Percentiles rank a stretch among this genome's conserved stretches.
Conservation (phyloP, 2,113 vertebrate genomes). For the Vicugna pacos region DNA sequence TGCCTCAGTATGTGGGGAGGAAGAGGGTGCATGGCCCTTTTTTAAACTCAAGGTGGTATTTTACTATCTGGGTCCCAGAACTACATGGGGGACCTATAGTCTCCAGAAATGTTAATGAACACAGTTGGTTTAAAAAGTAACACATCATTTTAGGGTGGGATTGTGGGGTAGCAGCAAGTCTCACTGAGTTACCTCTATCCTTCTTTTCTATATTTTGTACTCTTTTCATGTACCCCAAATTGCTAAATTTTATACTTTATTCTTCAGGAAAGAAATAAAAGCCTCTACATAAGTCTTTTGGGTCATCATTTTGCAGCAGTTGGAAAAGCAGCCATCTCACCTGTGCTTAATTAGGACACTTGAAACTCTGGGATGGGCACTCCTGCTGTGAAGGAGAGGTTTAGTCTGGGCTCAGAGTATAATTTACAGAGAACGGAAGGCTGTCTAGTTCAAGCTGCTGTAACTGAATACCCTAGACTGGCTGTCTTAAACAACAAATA, state of each 20-base stretch:
- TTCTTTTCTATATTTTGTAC: neutral
- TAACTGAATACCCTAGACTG: neutral
- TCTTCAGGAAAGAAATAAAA: neutral
- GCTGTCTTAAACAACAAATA: neutral
- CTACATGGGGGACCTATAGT: neutral
- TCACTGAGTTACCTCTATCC: neutral
- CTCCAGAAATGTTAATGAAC: neutral
- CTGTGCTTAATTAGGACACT: neutral
- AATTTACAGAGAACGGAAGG: neutral
- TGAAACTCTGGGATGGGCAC: neutral
- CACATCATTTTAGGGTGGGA: neutral
- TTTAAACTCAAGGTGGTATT: neutral
- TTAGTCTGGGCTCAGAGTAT: neutral
- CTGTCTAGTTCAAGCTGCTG: neutral
- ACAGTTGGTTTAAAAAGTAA: neutral
- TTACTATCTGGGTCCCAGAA: neutral
- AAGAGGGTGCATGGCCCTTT: rapidly evolving
- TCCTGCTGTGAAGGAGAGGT: neutral
- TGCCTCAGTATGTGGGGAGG: neutral
- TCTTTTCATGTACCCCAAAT: neutral
- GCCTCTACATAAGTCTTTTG: neutral
- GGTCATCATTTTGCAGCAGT: neutral
- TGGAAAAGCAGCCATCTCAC: neutral
- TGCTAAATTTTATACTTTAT: neutral
- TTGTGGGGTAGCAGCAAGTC: neutral